Evolutionary conservation across 2,797 vertebrate species (phyloP).

Genomic region (Cottoperca gobio): DNA sequence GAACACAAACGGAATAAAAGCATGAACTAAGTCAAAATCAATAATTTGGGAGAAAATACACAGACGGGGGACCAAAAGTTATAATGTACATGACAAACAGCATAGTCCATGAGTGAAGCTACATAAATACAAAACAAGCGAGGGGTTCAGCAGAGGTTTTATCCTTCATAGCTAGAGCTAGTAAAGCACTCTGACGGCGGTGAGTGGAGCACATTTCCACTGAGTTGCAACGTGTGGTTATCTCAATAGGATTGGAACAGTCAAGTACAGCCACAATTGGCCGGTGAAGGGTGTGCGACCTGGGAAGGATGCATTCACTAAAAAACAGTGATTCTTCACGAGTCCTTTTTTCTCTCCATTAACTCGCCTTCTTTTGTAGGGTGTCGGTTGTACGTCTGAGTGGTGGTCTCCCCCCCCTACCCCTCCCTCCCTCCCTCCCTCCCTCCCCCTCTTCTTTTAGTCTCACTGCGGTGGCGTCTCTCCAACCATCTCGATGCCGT

Average conservation of each 20-base stretch:
- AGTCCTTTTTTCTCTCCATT: slow-evolving; percentile 40
- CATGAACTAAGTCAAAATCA: slow-evolving; percentile 65
- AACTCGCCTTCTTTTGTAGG: slow-evolving; percentile 27
- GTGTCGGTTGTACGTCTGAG: slow-evolving; percentile 41
- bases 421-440: too few species aligned
- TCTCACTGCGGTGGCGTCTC: slow-evolving; percentile 85
- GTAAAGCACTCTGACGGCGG: slow-evolving; percentile 55
- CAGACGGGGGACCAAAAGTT: slow-evolving; percentile 31
- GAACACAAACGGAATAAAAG: slow-evolving; percentile 70
- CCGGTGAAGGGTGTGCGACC: slow-evolving; percentile 55
- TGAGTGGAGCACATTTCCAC: slow-evolving; percentile 64
- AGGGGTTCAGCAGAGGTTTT: slow-evolving; percentile 63
- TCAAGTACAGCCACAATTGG: slow-evolving; percentile 65
- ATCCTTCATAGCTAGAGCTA: slow-evolving; percentile 45
- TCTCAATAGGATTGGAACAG: slow-evolving; percentile 69
- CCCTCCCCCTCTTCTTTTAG: neutral
- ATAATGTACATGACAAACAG: slow-evolving; percentile 44
- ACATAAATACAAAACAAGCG: slow-evolving; percentile 70
- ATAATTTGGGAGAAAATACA: slow-evolving; percentile 28
- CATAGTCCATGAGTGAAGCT: slow-evolving; percentile 69
- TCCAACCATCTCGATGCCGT: slow-evolving; percentile 86
- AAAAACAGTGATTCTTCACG: slow-evolving; percentile 65
- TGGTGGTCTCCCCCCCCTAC: slow-evolving; percentile 38
- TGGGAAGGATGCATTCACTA: slow-evolving; percentile 59
- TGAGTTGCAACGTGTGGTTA: slow-evolving; percentile 57